A percentile compares a stretch with the other conserved stretches of the same genome.
Evolutionary conservation across 2,797 vertebrate species (phyloP).

Genomic region (Mormyrops attenuatus): DNA sequence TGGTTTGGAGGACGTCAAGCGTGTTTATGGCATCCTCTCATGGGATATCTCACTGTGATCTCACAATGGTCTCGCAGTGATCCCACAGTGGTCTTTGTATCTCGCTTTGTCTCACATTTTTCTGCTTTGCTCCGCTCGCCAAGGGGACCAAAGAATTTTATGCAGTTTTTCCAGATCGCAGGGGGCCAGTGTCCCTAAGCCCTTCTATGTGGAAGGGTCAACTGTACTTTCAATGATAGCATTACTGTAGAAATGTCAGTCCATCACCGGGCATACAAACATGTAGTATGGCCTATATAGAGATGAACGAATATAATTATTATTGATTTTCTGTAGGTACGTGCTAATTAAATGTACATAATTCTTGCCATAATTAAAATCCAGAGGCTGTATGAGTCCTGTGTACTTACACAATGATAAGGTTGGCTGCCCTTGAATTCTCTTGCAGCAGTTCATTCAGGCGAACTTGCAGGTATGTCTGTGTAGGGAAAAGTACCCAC

Average conservation of each 20-base stretch:
- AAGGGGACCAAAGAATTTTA: not conserved
- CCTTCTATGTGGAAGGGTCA: not conserved
- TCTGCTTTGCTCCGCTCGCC: not conserved
- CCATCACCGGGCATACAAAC: not conserved
- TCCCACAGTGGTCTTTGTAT: not conserved
- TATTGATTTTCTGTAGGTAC: not conserved
- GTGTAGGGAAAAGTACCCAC: constrained; percentile 31
- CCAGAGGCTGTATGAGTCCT: not conserved
- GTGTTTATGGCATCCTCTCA: not conserved
- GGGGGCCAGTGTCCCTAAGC: not conserved
- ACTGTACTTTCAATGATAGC: not conserved
- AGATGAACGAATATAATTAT: not conserved
- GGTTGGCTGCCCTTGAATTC: constrained; percentile 82
- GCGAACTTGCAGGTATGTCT: constrained; percentile 88
- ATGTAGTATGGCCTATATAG: not conserved
- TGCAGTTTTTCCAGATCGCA: not conserved
- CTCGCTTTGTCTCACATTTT: not conserved
- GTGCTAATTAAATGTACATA: not conserved
- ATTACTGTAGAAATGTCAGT: not conserved
- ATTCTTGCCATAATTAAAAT: not conserved
- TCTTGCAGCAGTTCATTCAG: constrained; percentile 88
- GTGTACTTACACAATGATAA: constrained; percentile 87
- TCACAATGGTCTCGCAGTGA: not conserved
- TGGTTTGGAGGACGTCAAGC: not conserved
- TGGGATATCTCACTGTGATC: not conserved